Evolutionary conservation across 2,797 vertebrate genomes (phyloP).

Genomic region (Melanogrammus aeglefinus): DNA sequence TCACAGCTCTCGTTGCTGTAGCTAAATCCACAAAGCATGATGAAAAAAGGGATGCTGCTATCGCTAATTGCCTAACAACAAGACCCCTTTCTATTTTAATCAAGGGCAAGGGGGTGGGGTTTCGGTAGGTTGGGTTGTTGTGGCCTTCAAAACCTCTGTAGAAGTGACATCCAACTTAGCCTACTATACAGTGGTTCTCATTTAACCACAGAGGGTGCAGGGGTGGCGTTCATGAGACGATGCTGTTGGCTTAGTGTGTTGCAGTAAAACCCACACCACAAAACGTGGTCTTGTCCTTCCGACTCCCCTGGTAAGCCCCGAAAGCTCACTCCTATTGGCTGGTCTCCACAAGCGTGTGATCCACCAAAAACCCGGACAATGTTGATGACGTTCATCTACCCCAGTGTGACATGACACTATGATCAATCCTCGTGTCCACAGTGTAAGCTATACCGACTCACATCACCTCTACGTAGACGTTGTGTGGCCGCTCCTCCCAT

Average conservation of each 20-base stretch:
- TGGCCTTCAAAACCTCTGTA: not conserved
- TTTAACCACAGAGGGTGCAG: not conserved
- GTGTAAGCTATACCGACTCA: slow-evolving; percentile 28
- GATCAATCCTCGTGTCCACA: slow-evolving; percentile 35
- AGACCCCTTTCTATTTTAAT: slow-evolving; percentile 14
- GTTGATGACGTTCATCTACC: slow-evolving; percentile 30
- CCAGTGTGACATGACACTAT: slow-evolving; percentile 24
- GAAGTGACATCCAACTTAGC: slow-evolving; percentile 15
- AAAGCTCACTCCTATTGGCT: slow-evolving; percentile 8
- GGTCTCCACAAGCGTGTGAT: no score
- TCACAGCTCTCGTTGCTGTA: slow-evolving; percentile 36
- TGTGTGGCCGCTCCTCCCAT: slow-evolving; percentile 24
- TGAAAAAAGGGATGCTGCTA: slow-evolving; percentile 24
- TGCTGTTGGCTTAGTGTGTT: slow-evolving; percentile 23
- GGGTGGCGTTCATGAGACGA: not conserved
- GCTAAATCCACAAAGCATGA: slow-evolving; percentile 32
- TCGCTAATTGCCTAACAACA: slow-evolving; percentile 30
- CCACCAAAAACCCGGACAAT: slow-evolving; percentile 21
- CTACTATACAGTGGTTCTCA: slow-evolving; percentile 5
- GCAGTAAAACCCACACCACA: not conserved
- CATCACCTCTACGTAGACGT: slow-evolving; percentile 32
- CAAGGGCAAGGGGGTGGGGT: slow-evolving; percentile 23
- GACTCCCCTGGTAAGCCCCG: slow-evolving; percentile 25
- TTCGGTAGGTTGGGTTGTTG: slow-evolving; percentile 2
- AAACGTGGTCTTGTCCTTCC: not conserved